Evolutionary conservation across 2,888 invertebrate species (phyloP), one percentile per base, ranked within the genome.

Genomic region (Platycheirus albimanus): DNA sequence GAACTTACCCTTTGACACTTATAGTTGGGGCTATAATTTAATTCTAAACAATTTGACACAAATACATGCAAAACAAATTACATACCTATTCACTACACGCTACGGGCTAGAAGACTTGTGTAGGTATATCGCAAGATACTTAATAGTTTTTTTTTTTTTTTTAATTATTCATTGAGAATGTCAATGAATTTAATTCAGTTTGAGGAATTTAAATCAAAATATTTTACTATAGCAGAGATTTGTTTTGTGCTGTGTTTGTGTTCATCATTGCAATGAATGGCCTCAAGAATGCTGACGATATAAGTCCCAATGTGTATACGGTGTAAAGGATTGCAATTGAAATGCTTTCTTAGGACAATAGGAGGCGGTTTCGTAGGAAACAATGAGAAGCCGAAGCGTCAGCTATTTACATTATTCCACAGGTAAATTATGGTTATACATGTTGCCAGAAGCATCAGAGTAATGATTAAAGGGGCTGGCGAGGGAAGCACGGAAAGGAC

Each of bases 341-440:
- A 45, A 45, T 45, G 28, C 19, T 11, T 45, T 61, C 61, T 61
- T 61, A 19, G 8, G n/a, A 43, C 30, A 45, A 30, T 17, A 45
- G 20, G 20, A 13, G 7, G 2, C 2, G 20, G 10, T 24, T 30
- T 15, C 15, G 10, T 38, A 41, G 61, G 61, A 30, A 61, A 61
- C 45, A 61, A 19, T 30, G 61, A 45, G 45, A 30, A 28, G 58
- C 43, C n/a, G n/a, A n/a, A 17, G 43, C 45, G 45, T 61, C 61
- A 61, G 61, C 61, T 61, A 61, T 61, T 61, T 45, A 61, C 61
- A 61, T 54, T 61, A 61, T 61, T 61, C 30, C 61, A 45, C 30
- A 61, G 30, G 61, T 61, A 61, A 61, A 61, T 61, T 61, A 61
- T 61, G 45, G 61, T 61, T 45, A 30, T 28, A 28, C 28, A 15